These are phyloP conservation scores for Pelosia muscerda DNA, from an alignment of 2,888 invertebrate species.

Conservation along the genomic window DNA sequence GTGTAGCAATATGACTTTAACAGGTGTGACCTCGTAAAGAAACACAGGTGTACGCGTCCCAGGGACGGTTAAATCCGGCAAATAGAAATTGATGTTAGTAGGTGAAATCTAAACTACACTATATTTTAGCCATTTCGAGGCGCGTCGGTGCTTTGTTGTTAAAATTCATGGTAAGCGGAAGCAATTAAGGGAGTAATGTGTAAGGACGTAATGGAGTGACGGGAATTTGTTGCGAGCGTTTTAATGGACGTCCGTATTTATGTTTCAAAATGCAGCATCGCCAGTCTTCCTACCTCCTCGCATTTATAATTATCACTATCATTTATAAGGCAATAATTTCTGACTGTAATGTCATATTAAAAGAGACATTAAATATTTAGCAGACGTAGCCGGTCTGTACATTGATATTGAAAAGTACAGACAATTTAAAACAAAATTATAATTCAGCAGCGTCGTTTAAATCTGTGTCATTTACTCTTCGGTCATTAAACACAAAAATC, in stretches of 20 bases:
- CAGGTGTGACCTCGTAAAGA: conserved; percentile 73
- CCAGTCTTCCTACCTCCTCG: conserved; percentile 62
- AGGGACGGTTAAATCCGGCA: conserved; percentile 73
- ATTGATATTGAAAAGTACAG: conserved; percentile 39
- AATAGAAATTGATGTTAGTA: conserved; percentile 81
- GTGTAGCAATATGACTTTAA: conserved; percentile 55
- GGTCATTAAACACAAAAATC: conserved; percentile 55
- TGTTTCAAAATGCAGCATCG: conserved; percentile 73
- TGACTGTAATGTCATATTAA: conserved; percentile 42
- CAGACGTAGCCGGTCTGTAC: conserved; percentile 14
- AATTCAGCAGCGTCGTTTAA: conserved; percentile 46
- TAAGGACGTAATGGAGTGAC: conserved; percentile 82
- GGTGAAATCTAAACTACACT: conserved; percentile 78
- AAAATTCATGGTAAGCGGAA: conserved; percentile 83
- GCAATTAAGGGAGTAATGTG: conserved; percentile 82
- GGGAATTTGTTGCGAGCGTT: conserved; percentile 78
- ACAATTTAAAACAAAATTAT: conserved; percentile 46
- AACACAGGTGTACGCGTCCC: conserved; percentile 74
- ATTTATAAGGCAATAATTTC: conserved; percentile 58
- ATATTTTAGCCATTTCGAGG: conserved; percentile 78
- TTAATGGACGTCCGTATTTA: conserved; percentile 77
- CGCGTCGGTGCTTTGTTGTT: conserved; percentile 77
- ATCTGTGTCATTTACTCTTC: conserved; percentile 53
- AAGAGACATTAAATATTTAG: conserved; percentile 41
- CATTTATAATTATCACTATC: conserved; percentile 66